phyloP scores from a whole-genome alignment of 2,113 vertebrate species.

The Potamarius usumacintae region DNA sequence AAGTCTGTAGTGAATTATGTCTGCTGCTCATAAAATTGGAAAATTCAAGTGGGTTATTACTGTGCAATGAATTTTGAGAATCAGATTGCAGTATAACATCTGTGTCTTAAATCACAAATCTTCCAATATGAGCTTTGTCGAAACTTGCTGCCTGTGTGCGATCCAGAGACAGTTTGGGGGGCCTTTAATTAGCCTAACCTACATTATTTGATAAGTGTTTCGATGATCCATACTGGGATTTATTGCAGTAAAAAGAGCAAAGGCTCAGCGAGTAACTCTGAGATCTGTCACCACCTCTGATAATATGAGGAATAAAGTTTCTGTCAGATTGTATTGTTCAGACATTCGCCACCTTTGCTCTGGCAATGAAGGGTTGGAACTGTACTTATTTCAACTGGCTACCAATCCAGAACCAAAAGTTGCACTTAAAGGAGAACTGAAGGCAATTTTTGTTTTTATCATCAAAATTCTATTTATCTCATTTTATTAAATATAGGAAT shows the following conservation, averaged over 20 bases:
- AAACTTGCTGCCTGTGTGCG: not conserved
- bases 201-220: not conserved
- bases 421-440: not conserved
- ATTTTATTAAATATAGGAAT: no score
- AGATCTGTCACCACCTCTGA: not conserved
- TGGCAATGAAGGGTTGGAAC: not conserved
- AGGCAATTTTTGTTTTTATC: no score
- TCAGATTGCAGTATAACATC: not conserved
- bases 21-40: not conserved
- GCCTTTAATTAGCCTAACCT: not conserved
- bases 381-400: not conserved
- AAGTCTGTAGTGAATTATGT: slow-evolving; percentile 26
- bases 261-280: not conserved
- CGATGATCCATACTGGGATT: not conserved
- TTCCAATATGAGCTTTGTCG: not conserved
- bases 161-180: no score
- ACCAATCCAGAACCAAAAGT: not conserved
- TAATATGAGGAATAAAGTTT: not conserved
- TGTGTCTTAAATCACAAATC: slow-evolving; percentile 11
- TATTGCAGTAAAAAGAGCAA: not conserved
- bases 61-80: slow-evolving; percentile 7
- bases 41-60: slow-evolving; percentile 19
- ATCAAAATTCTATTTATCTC: no score
- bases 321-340: not conserved
- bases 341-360: not conserved